phyloP scores from a whole-genome alignment of 2,888 invertebrate genomes.

The Merodon equestris region DNA sequence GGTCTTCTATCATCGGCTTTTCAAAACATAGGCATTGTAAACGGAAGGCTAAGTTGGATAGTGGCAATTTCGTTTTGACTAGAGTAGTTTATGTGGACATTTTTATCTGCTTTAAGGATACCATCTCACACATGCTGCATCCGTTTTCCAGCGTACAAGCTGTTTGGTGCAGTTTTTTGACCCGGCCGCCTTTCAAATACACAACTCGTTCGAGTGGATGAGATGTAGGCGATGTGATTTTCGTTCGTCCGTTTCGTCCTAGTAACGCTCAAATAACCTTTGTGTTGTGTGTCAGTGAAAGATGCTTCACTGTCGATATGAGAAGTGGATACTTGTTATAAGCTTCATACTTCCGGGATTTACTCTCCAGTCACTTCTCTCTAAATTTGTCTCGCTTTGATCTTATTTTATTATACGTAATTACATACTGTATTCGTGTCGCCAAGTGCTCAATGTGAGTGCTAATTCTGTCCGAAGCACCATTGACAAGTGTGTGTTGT shows the following conservation, averaged over 20 bases:
- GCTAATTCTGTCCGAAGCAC: conserved; percentile 27
- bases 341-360: conserved; percentile 43
- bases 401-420: conserved; percentile 30
- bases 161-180: conserved; percentile 52
- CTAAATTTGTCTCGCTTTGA: conserved; percentile 37
- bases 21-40: conserved; percentile 62
- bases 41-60: conserved; percentile 45
- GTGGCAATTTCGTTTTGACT: conserved; percentile 53
- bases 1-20: conserved; percentile 60
- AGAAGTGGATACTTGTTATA: conserved; percentile 14
- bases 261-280: conserved; percentile 42
- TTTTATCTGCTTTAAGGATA: conserved; percentile 63
- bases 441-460: not conserved
- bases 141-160: conserved; percentile 13
- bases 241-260: not conserved
- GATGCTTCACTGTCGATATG: conserved; percentile 36
- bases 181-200: conserved; percentile 23
- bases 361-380: conserved; percentile 15
- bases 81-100: conserved; percentile 52
- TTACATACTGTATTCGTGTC: too few species aligned
- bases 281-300: conserved; percentile 9
- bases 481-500: conserved; percentile 21
- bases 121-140: conserved; percentile 51
- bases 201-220: conserved; percentile 24
- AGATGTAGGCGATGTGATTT: conserved; percentile 11